Percentiles rank a stretch among this genome's conserved stretches.
Evolutionary conservation across 2,888 invertebrate species (phyloP).

Genomic region (Drosophila macrothrix): DNA sequence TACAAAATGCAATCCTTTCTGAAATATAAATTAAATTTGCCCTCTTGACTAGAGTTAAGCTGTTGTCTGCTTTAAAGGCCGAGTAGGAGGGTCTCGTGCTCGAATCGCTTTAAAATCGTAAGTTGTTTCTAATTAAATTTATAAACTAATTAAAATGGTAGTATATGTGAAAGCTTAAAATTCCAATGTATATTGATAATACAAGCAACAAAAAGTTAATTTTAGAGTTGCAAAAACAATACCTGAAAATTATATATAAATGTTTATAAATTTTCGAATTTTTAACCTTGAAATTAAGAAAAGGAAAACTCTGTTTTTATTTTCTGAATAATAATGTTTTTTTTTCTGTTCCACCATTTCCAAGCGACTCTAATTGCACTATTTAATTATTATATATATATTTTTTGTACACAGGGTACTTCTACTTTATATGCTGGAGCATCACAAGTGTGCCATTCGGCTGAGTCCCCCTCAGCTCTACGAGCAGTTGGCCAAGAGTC

Average conservation of each 20-base stretch:
- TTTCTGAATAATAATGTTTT: background rate
- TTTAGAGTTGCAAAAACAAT: too few species aligned
- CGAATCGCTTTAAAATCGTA: background rate
- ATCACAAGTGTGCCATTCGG: slow-evolving; percentile 74
- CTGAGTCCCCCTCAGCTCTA: slow-evolving; percentile 67
- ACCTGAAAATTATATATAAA: too few species aligned
- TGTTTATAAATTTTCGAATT: background rate
- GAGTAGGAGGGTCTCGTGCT: too few species aligned
- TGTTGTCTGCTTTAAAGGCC: too few species aligned
- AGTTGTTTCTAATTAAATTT: background rate
- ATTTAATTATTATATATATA: background rate
- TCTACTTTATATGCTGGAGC: slow-evolving; percentile 78
- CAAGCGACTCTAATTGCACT: background rate
- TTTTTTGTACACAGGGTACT: slow-evolving; percentile 66
- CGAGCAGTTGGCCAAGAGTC: slow-evolving; percentile 64
- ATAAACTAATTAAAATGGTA: background rate
- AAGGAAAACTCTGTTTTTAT: too few species aligned
- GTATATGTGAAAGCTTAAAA: background rate
- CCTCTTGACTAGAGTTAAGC: background rate
- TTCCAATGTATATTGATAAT: too few species aligned
- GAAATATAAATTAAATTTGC: background rate
- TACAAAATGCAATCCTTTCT: background rate
- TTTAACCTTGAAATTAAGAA: background rate
- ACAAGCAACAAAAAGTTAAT: too few species aligned
- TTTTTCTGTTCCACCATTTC: background rate